Evolutionary conservation across 2,888 invertebrate species (phyloP).

Genomic region (Cistogaster globosa): DNA sequence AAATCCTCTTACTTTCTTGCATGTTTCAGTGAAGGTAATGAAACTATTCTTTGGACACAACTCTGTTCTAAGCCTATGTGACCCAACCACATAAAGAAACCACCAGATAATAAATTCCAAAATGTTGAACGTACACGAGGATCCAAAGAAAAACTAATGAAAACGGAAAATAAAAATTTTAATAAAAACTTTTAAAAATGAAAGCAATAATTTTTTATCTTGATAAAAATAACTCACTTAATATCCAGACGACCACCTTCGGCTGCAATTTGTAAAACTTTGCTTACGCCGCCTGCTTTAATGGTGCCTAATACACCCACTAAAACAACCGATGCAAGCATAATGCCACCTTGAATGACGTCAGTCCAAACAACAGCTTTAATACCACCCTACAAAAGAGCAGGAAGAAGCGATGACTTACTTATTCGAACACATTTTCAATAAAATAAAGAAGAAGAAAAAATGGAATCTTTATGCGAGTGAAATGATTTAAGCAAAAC

Average conservation of each 20-base stretch:
- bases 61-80: conserved; percentile 89
- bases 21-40: conserved; percentile 85
- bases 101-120: conserved; percentile 86
- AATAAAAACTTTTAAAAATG: neutral
- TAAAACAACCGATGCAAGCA: conserved; percentile 81
- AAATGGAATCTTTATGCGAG: too few species aligned
- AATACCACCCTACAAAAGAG: conserved; percentile 82
- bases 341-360: conserved; percentile 83
- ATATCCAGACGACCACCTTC: conserved; percentile 81
- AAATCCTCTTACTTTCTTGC: conserved; percentile 83
- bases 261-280: conserved; percentile 80
- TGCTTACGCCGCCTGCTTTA: conserved; percentile 81
- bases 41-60: conserved; percentile 88
- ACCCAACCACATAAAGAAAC: conserved; percentile 86
- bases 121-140: conserved; percentile 86
- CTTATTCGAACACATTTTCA: too few species aligned
- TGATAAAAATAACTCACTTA: conserved; percentile 78
- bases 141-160: conserved; percentile 85
- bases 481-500: too few species aligned
- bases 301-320: conserved; percentile 81
- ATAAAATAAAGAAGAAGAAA: too few species aligned
- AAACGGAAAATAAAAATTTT: neutral
- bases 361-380: conserved; percentile 85
- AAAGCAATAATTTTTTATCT: neutral
- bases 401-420: neutral